A percentile compares a stretch with the other conserved stretches of the same genome.
Evolutionary conservation across 2,888 invertebrate species (phyloP).

Genomic region (Campaea margaritaria): DNA sequence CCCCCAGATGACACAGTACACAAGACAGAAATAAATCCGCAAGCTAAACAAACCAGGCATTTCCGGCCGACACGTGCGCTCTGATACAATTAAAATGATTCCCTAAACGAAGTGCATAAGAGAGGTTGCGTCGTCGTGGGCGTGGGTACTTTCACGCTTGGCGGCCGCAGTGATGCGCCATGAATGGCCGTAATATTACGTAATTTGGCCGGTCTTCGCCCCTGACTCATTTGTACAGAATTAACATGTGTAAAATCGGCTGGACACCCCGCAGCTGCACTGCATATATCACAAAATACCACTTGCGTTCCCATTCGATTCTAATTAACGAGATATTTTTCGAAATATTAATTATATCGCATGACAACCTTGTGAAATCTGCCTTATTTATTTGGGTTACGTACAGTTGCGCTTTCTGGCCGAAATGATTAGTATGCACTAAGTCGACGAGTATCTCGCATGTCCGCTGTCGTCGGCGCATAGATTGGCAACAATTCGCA

Average conservation of each 20-base stretch:
- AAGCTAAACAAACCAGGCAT: conserved; percentile 80
- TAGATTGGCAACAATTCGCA: conserved; percentile 60
- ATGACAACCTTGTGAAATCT: conserved; percentile 23
- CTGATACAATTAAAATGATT: conserved; percentile 72
- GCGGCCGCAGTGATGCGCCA: conserved; percentile 62
- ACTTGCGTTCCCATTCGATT: conserved; percentile 35
- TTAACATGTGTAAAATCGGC: conserved; percentile 68
- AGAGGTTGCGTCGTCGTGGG: conserved; percentile 38
- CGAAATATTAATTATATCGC: conserved; percentile 15
- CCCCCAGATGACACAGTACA: conserved; percentile 74
- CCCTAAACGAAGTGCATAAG: conserved; percentile 50
- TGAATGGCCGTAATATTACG: conserved; percentile 74
- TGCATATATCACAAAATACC: conserved; percentile 57
- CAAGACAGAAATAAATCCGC: conserved; percentile 80
- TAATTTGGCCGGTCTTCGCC: conserved; percentile 65
- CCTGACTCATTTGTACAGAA: conserved; percentile 73
- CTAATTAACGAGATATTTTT: conserved; percentile 23
- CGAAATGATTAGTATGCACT: conserved; percentile 43
- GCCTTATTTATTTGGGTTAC: conserved; percentile 22
- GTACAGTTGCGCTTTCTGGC: conserved; percentile 17
- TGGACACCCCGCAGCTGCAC: conserved; percentile 64
- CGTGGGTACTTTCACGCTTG: conserved; percentile 54
- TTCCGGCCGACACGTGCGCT: conserved; percentile 74
- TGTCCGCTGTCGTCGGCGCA: conserved; percentile 40
- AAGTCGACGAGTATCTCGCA: conserved; percentile 39